phyloP scores from a whole-genome alignment of 2,797 vertebrate species.

The Podarcis lilfordi region DNA sequence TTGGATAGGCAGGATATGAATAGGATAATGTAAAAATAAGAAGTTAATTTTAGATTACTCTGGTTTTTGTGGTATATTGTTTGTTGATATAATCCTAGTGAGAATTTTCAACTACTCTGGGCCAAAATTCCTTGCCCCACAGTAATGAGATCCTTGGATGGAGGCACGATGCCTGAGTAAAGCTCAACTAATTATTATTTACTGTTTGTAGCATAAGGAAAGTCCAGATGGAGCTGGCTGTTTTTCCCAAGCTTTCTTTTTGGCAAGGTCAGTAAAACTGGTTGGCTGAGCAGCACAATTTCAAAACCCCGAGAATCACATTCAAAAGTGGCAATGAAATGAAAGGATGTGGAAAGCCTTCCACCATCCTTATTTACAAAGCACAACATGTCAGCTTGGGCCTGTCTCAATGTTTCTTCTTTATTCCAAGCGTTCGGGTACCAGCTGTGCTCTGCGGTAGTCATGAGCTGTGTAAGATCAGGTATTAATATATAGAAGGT shows the following conservation, averaged over 20 bases:
- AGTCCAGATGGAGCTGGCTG: slow-evolving; percentile 5
- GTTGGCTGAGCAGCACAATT: slow-evolving; percentile 2
- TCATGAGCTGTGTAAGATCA: neutral
- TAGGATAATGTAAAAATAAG: neutral
- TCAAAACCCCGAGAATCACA: neutral
- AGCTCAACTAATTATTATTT: neutral
- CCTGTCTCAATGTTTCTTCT: neutral
- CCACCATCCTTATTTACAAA: neutral
- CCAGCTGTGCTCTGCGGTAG: neutral
- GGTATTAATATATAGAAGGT: neutral
- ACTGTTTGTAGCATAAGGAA: neutral
- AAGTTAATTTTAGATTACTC: neutral
- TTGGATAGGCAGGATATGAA: neutral
- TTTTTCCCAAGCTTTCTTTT: slow-evolving; percentile 1
- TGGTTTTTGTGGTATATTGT: neutral
- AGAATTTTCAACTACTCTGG: neutral
- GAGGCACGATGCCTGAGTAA: neutral
- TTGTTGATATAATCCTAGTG: neutral
- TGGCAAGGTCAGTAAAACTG: slow-evolving; percentile 2
- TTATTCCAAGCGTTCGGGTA: neutral
- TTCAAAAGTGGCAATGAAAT: neutral
- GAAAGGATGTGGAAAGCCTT: neutral
- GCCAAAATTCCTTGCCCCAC: neutral
- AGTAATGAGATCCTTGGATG: neutral
- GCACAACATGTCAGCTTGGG: neutral